Evolutionary conservation across 1,140 invertebrate species (phyloP).

Genomic region (Lepidurus apus): DNA sequence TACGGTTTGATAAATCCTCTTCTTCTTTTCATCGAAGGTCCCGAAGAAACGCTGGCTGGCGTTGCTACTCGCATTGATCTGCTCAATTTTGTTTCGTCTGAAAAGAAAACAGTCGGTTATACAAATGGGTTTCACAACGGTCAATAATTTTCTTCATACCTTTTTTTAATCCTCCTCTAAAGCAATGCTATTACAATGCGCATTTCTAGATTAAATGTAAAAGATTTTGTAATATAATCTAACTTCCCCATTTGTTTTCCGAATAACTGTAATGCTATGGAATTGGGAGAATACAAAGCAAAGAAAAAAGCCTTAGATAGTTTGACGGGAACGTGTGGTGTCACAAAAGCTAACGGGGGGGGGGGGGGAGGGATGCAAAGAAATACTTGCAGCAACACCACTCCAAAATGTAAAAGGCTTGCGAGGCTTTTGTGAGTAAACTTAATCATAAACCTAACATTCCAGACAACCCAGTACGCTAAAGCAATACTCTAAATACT

Average conservation of each 20-base stretch:
- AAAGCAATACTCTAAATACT: background rate
- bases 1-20: background rate
- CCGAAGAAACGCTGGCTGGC: background rate
- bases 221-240: background rate
- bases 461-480: background rate
- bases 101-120: background rate
- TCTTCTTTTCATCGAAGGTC: background rate
- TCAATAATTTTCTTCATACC: background rate
- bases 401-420: background rate
- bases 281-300: slow-evolving; percentile 4
- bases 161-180: background rate
- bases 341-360: background rate
- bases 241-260: background rate
- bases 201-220: background rate
- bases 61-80: background rate
- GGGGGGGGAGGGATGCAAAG: background rate
- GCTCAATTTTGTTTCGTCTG: background rate
- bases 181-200: background rate
- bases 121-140: background rate
- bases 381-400: background rate
- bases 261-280: slow-evolving; percentile 12
- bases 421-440: background rate
- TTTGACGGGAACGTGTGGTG: background rate
- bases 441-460: background rate
- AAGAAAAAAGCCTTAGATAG: background rate